Conservation (phyloP, 2,797 vertebrate species). For the Parotocinclus haroldoi region DNA sequence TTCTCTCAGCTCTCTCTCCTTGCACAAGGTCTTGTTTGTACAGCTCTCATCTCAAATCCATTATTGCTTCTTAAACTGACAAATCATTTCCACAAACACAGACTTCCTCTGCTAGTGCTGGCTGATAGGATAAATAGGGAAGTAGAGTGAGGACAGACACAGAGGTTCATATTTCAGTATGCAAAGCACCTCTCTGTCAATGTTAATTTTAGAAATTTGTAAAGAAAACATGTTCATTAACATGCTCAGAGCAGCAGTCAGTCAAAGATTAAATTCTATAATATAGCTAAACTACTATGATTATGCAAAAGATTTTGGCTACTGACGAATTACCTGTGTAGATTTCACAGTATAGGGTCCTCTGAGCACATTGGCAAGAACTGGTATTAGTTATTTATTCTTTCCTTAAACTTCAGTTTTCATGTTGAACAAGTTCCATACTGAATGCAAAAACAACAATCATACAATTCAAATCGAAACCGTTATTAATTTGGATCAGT, state of each 20-base stretch:
- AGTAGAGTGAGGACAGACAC: conserved; percentile 50
- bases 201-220: conserved; percentile 32
- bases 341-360: too few species aligned
- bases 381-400: too few species aligned
- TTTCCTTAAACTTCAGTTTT: too few species aligned
- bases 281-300: neutral
- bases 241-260: neutral
- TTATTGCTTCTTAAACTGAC: conserved; percentile 76
- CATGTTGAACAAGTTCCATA: too few species aligned
- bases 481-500: too few species aligned
- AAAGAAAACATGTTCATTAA: conserved; percentile 6
- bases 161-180: conserved; percentile 50
- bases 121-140: conserved; percentile 70
- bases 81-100: conserved; percentile 75
- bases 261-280: conserved; percentile 5
- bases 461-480: too few species aligned
- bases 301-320: neutral
- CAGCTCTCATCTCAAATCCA: conserved; percentile 73
- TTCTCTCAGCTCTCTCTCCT: conserved; percentile 40
- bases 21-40: conserved; percentile 65
- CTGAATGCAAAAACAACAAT: too few species aligned
- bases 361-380: too few species aligned
- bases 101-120: conserved; percentile 63
- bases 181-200: conserved; percentile 33
- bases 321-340: neutral